Evolutionary conservation across 2,888 invertebrate genomes (phyloP).

Genomic region (Autographa gamma): DNA sequence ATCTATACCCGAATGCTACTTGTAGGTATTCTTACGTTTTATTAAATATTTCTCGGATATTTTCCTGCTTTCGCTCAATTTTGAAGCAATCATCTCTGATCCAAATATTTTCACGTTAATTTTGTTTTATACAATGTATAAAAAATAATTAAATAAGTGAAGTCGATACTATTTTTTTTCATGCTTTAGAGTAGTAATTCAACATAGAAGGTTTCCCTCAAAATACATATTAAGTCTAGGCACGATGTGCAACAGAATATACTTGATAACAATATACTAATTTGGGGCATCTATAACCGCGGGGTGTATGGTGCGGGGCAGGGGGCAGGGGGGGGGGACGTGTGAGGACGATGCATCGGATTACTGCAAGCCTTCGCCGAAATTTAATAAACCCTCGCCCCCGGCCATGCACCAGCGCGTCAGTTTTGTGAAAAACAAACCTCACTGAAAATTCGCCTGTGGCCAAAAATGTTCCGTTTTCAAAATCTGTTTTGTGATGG

Average conservation of each 20-base stretch:
- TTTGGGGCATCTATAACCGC: constrained; percentile 10
- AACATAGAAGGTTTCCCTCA: too few species aligned
- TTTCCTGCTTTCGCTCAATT: background rate
- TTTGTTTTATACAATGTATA: background rate
- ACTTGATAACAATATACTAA: constrained; percentile 28
- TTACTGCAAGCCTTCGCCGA: constrained; percentile 63
- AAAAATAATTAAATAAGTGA: background rate
- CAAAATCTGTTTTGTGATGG: constrained; percentile 8
- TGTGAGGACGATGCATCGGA: constrained; percentile 49
- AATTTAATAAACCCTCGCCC: constrained; percentile 68
- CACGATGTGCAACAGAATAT: constrained; percentile 3
- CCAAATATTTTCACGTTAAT: background rate
- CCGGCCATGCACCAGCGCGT: constrained; percentile 47
- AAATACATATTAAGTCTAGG: too few species aligned
- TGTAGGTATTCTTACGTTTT: background rate
- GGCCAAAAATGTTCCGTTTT: background rate
- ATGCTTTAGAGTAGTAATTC: too few species aligned
- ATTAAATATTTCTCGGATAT: constrained; percentile 5
- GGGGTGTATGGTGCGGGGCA: background rate
- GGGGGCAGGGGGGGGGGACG: background rate
- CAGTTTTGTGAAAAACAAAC: constrained; percentile 51
- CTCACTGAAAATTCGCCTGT: constrained; percentile 10
- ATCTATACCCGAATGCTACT: background rate
- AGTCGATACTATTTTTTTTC: background rate
- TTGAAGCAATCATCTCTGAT: background rate